Conservation (phyloP, 2,888 invertebrate species). For the Cremastinae sp. region DNA sequence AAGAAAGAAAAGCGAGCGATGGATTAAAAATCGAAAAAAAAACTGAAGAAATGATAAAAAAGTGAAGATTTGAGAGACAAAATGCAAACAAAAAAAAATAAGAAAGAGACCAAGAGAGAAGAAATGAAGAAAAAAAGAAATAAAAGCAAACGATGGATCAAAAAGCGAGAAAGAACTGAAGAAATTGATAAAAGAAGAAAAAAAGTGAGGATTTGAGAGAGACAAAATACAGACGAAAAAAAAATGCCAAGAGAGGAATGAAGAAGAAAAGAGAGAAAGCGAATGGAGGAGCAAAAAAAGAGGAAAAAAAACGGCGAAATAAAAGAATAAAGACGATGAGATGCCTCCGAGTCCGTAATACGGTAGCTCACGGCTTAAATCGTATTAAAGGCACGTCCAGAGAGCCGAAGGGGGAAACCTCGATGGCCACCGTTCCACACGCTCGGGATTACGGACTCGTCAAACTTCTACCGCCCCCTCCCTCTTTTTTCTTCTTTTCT, state of each 20-base stretch:
- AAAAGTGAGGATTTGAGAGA: too few species aligned
- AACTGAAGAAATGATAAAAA: too few species aligned
- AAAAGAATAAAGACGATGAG: slow-evolving; percentile 24
- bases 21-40: too few species aligned
- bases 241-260: slow-evolving; percentile 5
- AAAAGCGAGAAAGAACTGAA: too few species aligned
- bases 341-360: slow-evolving; percentile 67
- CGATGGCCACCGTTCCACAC: slow-evolving; percentile 14
- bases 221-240: neutral
- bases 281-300: slow-evolving; percentile 8
- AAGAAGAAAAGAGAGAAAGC: slow-evolving; percentile 23
- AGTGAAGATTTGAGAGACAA: too few species aligned
- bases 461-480: slow-evolving; percentile 25
- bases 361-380: slow-evolving; percentile 73
- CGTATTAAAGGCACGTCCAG: slow-evolving; percentile 72
- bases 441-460: slow-evolving; percentile 21
- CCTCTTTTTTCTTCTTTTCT: slow-evolving; percentile 5
- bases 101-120: too few species aligned
- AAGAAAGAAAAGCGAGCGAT: too few species aligned
- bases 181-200: too few species aligned
- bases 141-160: too few species aligned
- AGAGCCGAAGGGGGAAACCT: slow-evolving; percentile 13
- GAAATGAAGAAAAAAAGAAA: too few species aligned
- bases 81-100: too few species aligned
- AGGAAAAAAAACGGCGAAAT: slow-evolving; percentile 23